Base-by-base conservation (phyloP, 37 sponge, comb jelly and placozoan genomes). In the Theonella swinhoei region DNA sequence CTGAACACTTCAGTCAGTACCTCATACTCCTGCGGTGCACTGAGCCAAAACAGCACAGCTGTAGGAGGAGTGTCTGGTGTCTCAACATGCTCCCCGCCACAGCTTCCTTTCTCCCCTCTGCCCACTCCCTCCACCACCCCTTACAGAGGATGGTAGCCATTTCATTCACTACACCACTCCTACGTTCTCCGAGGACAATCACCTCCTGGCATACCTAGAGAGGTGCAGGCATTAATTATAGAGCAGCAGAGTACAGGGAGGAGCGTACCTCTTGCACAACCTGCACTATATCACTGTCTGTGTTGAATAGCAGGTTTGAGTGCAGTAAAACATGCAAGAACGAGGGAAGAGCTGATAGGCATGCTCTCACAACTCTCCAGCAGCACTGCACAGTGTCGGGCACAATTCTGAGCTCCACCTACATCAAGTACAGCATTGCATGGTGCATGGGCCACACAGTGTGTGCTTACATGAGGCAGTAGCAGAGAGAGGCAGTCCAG, bases 11-110 rank as follows among this genome's bases (percentile, higher is more conserved):
- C 35, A 30, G 7, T 4, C 26, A 60, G 39, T 26, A 88, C 92
- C 92, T 76, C 20, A 92, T 42, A 42, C 84, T 93, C 75, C 77
- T 88, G 79, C 79, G 88, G 69, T 81, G 72, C 8, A 89, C 59
- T 24, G 86, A 83, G 0, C 93, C 93, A 86, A 89, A 93, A 4
- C 28, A 37, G 23, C 81, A 84, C n/a, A 76, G 70, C 43, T 80
- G 30, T 23, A 75, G 22, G 1, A 92, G 39, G 5, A 92, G 58
- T 3, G 80, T 20, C 22, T 31, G 47, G 74, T 81, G 75, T 14
- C 39, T 33, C 32, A 25, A 24, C 76, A 92, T 47, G 32, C 83
- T 88, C 25, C 25, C 40, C 8, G 31, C 4, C 32, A 33, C 36
- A 29, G 33, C 38, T 20, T 68, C 35, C 37, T 4, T 20, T 37